Percentiles rank a stretch among this genome's conserved stretches.
Conservation (phyloP, 2,113 vertebrate genomes). For the Embiotoca jacksoni region DNA sequence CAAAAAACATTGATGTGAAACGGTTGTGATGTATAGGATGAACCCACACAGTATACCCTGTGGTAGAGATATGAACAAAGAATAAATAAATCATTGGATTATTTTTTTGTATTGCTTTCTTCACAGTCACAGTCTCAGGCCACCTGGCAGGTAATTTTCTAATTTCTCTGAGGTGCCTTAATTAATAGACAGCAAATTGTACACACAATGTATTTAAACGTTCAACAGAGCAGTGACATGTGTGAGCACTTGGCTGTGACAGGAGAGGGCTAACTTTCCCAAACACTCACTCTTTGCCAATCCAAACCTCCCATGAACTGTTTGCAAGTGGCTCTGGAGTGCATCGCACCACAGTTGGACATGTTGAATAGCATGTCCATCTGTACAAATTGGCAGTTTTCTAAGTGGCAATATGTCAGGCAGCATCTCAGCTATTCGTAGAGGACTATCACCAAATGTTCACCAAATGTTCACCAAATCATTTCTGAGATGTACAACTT, state of each 20-base stretch:
- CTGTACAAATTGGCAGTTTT: conserved; percentile 49
- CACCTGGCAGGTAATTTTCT: neutral
- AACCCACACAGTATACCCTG: neutral
- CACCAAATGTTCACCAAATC: conserved; percentile 31
- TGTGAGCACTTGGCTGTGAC: conserved; percentile 21
- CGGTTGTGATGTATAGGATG: neutral
- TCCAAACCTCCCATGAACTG: conserved; percentile 46
- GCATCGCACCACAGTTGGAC: conserved; percentile 39
- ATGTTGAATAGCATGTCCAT: conserved; percentile 50
- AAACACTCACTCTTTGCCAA: conserved; percentile 21
- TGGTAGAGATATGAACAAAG: no score
- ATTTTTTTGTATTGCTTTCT: neutral
- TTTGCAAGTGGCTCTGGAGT: conserved; percentile 35
- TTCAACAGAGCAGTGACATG: neutral
- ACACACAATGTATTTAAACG: neutral
- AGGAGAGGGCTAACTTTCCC: conserved; percentile 34
- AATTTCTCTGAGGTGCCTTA: neutral
- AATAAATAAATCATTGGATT: no score
- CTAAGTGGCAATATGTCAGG: conserved; percentile 57
- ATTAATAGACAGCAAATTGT: conserved; percentile 1
- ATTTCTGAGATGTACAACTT: conserved; percentile 34
- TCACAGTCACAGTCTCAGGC: neutral
- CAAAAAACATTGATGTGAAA: no score
- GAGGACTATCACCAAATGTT: conserved; percentile 48
- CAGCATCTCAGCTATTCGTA: conserved; percentile 37